Evolutionary conservation across 1,140 invertebrate genomes (phyloP).

Genomic region (Phymorhynchus buccinoides): DNA sequence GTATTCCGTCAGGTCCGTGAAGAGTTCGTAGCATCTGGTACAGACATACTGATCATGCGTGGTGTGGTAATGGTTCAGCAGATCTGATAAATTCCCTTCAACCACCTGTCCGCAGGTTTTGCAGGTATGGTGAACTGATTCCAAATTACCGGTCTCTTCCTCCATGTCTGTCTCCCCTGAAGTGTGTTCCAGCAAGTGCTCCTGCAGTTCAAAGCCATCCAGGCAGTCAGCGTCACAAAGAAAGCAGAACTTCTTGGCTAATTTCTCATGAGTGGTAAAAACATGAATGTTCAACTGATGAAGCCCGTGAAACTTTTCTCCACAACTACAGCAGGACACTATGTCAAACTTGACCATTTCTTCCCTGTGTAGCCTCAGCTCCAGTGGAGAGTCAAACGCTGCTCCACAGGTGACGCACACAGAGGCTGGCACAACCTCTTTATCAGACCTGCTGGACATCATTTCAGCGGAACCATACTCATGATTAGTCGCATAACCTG

Average conservation of each 20-base stretch:
- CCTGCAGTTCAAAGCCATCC: conserved; percentile 33
- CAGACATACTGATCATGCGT: conserved; percentile 32
- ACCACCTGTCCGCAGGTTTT: conserved; percentile 14
- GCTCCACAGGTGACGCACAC: conserved; percentile 21
- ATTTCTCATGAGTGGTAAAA: conserved; percentile 25
- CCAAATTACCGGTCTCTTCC: background rate
- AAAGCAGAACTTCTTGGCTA: conserved; percentile 33
- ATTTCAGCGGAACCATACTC: background rate
- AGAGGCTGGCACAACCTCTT: background rate
- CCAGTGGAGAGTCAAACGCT: background rate
- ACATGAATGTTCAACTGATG: conserved; percentile 38
- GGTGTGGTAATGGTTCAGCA: conserved; percentile 34
- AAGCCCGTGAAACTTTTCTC: conserved; percentile 33
- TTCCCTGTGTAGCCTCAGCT: conserved; percentile 19
- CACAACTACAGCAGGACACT: conserved; percentile 21
- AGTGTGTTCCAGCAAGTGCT: conserved; percentile 34
- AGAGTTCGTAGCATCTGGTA: conserved; percentile 24
- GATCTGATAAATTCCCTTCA: conserved; percentile 34
- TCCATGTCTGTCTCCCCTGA: conserved; percentile 2
- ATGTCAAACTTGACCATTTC: conserved; percentile 29
- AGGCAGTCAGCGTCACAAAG: conserved; percentile 27
- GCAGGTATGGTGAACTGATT: conserved; percentile 13
- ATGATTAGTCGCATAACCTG: background rate
- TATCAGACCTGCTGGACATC: background rate
- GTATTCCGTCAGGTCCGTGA: conserved; percentile 25